Base-by-base conservation (phyloP, 1,140 invertebrate species). In the Geopemphigus sp. region DNA sequence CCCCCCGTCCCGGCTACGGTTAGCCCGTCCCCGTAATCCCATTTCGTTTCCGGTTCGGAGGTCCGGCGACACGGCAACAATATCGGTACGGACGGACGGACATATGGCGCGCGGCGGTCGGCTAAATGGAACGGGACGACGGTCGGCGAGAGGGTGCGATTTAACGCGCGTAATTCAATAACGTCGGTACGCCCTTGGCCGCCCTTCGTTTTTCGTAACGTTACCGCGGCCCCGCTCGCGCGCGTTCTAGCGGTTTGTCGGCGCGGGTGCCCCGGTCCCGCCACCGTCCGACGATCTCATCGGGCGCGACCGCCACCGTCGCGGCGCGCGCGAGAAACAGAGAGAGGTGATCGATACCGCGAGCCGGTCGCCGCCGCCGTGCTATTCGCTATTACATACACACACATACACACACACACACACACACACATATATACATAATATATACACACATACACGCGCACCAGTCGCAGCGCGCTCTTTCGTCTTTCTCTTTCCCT, bases 341-440 rank as follows among this genome's bases (percentile, higher is more conserved):
- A n/a, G 47, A 54, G 24, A 19, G 24, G 68, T 72, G 68, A 72
- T 72, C 68, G 68, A 72, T 72, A 72, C 47, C 50, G 68, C 24
- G n/a, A 26, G 22, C 17, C 39, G 19, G 11, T 24, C 32, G 64
- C 14, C 39, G 39, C 14, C 39, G n/a, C 14, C 64, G n/a, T 8
- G 32, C 32, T 8, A 8, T 39, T 10, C n/a, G 56, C 22, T 4
- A 12, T 5, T 50, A 32, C 61, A n/a, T 4, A 63, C 26, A 26
- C 11, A 3, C n/a, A 19, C 17, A 19, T 15, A 10, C 2, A 63
- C 26, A 32, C 17, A 63, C 26, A 32, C 17, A 32, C 61, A n/a
- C 10, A 63, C 26, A 26, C 11, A 3, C n/a, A 19, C 17, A 19
- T 15, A 10, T 1, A 63, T 17, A 32, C 17, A 24, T 57, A 15